These are phyloP conservation scores for Barnardius zonarius DNA, from an alignment of 2,113 vertebrate species.

Conservation along the genomic window DNA sequence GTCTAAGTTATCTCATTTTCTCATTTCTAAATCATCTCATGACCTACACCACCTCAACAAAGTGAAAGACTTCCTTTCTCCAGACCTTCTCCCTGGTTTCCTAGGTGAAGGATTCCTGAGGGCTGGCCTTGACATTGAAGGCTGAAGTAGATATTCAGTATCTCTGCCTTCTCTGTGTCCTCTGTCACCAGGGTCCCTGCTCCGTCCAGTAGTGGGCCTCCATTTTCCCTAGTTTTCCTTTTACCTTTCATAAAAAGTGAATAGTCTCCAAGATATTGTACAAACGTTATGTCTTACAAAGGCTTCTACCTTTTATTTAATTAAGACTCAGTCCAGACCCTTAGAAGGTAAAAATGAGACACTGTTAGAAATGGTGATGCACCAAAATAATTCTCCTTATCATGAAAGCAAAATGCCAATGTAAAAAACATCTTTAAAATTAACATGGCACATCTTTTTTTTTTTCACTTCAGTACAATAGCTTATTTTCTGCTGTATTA, in stretches of 20 bases:
- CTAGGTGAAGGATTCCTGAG: neutral
- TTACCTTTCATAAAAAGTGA: neutral
- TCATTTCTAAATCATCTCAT: neutral
- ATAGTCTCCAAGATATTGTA: neutral
- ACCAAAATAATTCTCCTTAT: neutral
- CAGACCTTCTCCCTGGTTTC: neutral
- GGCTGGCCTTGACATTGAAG: neutral
- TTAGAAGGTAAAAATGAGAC: neutral
- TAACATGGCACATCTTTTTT: neutral
- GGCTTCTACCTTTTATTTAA: neutral
- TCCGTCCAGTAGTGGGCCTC: neutral
- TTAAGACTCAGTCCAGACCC: neutral
- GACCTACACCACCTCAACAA: neutral
- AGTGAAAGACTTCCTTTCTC: neutral
- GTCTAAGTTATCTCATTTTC: neutral
- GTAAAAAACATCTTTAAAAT: neutral
- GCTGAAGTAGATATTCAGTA: neutral
- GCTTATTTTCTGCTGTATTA: neutral
- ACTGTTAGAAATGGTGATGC: neutral
- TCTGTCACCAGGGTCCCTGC: neutral
- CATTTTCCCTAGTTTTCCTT: neutral
- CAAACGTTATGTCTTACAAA: neutral
- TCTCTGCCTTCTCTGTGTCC: neutral
- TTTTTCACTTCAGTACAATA: neutral
- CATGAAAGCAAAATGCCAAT: neutral